Conservation (phyloP, 1,140 invertebrate genomes). For the Penaeus chinensis region DNA sequence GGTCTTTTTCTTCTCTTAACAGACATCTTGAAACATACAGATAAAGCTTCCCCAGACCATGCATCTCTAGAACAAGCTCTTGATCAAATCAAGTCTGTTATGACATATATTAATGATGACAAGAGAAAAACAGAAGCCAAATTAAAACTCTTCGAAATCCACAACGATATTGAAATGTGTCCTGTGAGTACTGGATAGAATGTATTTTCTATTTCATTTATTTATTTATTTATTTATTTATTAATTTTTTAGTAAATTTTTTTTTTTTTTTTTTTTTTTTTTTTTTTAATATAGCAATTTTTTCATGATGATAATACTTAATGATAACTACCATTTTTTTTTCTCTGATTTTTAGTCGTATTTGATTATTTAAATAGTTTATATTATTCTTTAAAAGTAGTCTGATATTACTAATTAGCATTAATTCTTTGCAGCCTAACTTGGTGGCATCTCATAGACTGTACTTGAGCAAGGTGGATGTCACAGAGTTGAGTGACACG, state of each 20-base stretch:
- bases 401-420: background rate
- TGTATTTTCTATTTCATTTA: slow-evolving; percentile 2
- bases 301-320: too few species aligned
- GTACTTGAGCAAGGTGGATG: slow-evolving; percentile 89
- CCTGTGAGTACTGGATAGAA: slow-evolving; percentile 75
- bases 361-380: background rate
- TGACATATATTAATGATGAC: slow-evolving; percentile 96
- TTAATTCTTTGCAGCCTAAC: slow-evolving; percentile 55
- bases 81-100: slow-evolving; percentile 89
- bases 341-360: background rate
- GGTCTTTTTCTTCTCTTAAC: slow-evolving; percentile 65
- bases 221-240: slow-evolving; percentile 46
- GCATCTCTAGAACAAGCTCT: slow-evolving; percentile 85
- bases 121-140: slow-evolving; percentile 95
- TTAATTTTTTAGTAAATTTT: slow-evolving; percentile 2
- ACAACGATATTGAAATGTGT: slow-evolving; percentile 97
- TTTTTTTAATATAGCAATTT: too few species aligned
- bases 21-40: slow-evolving; percentile 94
- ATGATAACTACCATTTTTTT: too few species aligned
- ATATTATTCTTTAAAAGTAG: background rate
- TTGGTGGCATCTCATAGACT: slow-evolving; percentile 64
- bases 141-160: slow-evolving; percentile 95
- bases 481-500: slow-evolving; percentile 87
- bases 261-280: too few species aligned
- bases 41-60: slow-evolving; percentile 86